phyloP scores from a whole-genome alignment of 2,797 vertebrate species.

The Synaphobranchus kaupii region DNA sequence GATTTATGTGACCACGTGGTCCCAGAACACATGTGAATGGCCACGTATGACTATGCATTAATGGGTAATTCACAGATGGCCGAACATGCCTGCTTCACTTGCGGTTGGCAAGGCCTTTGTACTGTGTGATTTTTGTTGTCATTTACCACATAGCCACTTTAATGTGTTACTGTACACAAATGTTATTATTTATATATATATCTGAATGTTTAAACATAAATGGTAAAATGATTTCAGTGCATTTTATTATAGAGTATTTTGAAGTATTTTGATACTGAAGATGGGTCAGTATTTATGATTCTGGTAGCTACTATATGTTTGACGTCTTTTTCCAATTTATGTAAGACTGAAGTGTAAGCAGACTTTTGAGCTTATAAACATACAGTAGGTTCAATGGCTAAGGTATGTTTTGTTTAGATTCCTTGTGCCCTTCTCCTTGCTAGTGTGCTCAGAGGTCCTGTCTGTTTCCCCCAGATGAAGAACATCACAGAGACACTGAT shows the following conservation, averaged over 20 bases:
- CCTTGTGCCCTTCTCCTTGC: not conserved
- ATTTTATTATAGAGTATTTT: not conserved
- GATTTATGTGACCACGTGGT: not conserved
- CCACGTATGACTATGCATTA: not conserved
- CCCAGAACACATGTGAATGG: not conserved
- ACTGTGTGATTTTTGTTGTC: not conserved
- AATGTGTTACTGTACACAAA: not conserved
- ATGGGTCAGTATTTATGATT: not conserved
- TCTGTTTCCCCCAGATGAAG: slow-evolving; percentile 76
- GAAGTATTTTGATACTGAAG: too few species aligned
- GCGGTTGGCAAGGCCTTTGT: not conserved
- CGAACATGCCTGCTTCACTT: not conserved
- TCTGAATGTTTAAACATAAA: not conserved
- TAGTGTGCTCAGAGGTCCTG: not conserved
- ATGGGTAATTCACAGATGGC: not conserved
- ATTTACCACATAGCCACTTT: not conserved
- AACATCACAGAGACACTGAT: slow-evolving; percentile 98
- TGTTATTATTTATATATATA: not conserved
- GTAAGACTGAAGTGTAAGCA: not conserved
- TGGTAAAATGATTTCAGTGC: not conserved
- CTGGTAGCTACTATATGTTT: not conserved
- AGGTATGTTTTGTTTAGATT: not conserved
- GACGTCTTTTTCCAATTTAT: not conserved
- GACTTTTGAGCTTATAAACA: not conserved
- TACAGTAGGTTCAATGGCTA: not conserved